Base-by-base conservation (phyloP, 1,140 invertebrate species). In the Hyposmocoma kahamanoa region DNA sequence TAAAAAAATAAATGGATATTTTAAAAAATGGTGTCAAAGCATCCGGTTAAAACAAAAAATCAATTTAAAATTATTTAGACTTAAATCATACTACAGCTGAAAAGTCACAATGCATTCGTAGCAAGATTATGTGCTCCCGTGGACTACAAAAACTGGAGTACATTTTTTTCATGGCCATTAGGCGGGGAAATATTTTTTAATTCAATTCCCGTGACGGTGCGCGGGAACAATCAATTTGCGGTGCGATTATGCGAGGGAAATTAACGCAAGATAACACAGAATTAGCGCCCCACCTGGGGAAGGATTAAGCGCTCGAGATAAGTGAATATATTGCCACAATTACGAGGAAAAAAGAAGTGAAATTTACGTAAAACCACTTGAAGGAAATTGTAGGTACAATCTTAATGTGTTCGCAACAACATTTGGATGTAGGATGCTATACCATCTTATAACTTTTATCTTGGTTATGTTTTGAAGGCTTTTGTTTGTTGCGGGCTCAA, bases 211-310 rank as follows among this genome's bases (percentile, higher is more conserved):
- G 15, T 1, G 11, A 2, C 11, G 15, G 32, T 17, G 15, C 41
- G 43, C 36, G 36, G 56, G 51, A 46, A 56, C 62, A 69, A 70
- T 67, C 62, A 72, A 72, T 74, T 81, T 72, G 50, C 54, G 41
- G 48, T 15, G 47, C 59, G 59, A 72, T 75, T 72, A 72, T 56
- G 53, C 50, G 50, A 41, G 65, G 50, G 60, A 70, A 74, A 72
- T 79, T 77, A 79, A 68, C 62, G 63, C 41, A 55, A 81, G 72
- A 81, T 81, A 80, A 73, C 61, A 51, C 32, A 44, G 61, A 61
- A 65, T 68, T 72, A 70, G 65, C 54, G 55, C 51, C 58, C 57
- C 72, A 72, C 75, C 76, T 73, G 70, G 63, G 77, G 60, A 64
- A 59, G 62, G 71, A 71, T 65, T 69, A 63, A 51, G 59, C 52